A percentile compares a stretch with the other conserved stretches of the same genome.
phyloP scores from a whole-genome alignment of 2,113 vertebrate species.

The Ariopsis seemanni region DNA sequence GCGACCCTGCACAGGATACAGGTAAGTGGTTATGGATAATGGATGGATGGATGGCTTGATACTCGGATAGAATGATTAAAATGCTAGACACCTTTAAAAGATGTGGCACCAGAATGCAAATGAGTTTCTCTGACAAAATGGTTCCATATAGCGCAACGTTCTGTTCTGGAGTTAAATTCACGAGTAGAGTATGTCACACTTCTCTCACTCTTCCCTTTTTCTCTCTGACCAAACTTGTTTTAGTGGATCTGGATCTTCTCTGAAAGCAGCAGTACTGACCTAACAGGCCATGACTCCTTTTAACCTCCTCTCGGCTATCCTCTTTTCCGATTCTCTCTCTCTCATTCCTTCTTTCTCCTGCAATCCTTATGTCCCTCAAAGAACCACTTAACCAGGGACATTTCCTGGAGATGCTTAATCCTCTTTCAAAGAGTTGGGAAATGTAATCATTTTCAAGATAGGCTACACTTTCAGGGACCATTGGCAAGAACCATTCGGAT shows the following conservation, averaged over 20 bases:
- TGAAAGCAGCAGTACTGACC: slow-evolving; percentile 22
- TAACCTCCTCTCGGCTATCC: slow-evolving; percentile 41
- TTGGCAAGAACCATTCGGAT: slow-evolving; percentile 40
- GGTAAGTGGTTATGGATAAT: no score
- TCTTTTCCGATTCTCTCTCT: slow-evolving; percentile 6
- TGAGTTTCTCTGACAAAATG: background rate
- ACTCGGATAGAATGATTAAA: background rate
- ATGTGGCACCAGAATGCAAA: background rate
- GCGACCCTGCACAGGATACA: no score
- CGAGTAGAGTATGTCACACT: background rate
- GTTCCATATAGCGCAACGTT: background rate
- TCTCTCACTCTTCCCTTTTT: slow-evolving; percentile 1
- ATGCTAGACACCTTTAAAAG: background rate
- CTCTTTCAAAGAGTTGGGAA: slow-evolving; percentile 52
- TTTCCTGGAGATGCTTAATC: slow-evolving; percentile 53
- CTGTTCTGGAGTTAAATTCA: background rate
- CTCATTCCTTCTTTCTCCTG: slow-evolving; percentile 14
- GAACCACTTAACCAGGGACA: slow-evolving; percentile 56
- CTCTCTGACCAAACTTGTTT: background rate
- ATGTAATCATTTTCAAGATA: slow-evolving; percentile 47
- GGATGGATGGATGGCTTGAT: no score
- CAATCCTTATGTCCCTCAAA: slow-evolving; percentile 35
- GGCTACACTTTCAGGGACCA: slow-evolving; percentile 44
- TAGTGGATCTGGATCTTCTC: background rate
- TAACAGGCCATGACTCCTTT: slow-evolving; percentile 47